Evolutionary conservation across 2,113 vertebrate species (phyloP), one percentile per base, ranked within the genome.

Genomic region (Ellobius talpinus): DNA sequence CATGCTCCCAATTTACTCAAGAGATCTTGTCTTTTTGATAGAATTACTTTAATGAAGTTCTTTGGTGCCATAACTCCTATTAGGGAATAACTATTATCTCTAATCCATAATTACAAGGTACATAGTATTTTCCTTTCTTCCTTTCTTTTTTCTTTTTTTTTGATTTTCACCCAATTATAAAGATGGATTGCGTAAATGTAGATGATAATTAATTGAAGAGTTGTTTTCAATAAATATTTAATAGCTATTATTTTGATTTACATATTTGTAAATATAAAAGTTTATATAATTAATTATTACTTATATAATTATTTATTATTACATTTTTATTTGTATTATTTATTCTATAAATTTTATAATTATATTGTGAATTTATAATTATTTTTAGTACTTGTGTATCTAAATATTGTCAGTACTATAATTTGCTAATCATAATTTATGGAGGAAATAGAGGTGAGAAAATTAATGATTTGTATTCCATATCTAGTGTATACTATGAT

Each of bases 201-300:
- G 23, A 87, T 91, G 36, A 19, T 61, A 72, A 82, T 74, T 92
- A 85, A 78, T 63, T 96, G 70, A 76, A 82, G 29, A 93, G 16
- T 61, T 39, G 77, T 88, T 39, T 45, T 90, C 11, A 50, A 2
- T 85, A 78, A 79, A 16, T 39, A 65, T 7, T 88, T 52, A 52
- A 91, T 63, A 47, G n/a, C 24, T 89, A 76, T 52, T 90, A 79
- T 74, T 96, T 78, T 70, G 2, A 76, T 16, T n/a, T 36, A 39
- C 90, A 42, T 73, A 50, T 50, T 50, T 50, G 10, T 50, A 50
- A 50, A 50, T 50, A 5, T 47, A 47, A 7, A 47, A 47, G 47
- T 47, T 50, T 50, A 50, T 50, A 50, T 11, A 50, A 50, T 50
- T 50, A 50, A 50, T 50, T 50, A 50, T 50, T 50, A 50, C 50